A percentile compares a stretch with the other conserved stretches of the same genome.
These are phyloP conservation scores for Ptiloglossa arizonensis DNA, from an alignment of 1,140 invertebrate genomes.

Conservation along the genomic window DNA sequence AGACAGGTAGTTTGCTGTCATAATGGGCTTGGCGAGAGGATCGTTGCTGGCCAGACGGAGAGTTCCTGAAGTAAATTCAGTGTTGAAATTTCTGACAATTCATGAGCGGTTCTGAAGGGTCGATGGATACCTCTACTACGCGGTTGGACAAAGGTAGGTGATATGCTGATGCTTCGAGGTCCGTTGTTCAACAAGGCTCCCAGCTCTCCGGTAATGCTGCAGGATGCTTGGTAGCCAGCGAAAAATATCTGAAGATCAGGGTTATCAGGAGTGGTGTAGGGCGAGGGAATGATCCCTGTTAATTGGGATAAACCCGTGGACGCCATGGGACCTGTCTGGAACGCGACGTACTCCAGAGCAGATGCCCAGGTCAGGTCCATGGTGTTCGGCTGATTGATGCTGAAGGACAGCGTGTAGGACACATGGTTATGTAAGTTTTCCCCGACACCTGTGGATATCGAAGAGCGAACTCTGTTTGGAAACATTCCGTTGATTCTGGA, in stretches of 20 bases:
- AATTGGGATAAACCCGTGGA: conserved; percentile 85
- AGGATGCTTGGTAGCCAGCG: conserved; percentile 85
- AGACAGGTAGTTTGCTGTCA: conserved; percentile 84
- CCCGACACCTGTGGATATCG: conserved; percentile 84
- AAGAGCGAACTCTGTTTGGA: not conserved
- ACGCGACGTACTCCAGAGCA: conserved; percentile 84
- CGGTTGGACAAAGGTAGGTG: conserved; percentile 81
- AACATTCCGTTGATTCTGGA: too few relatives aligned
- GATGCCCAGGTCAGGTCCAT: conserved; percentile 85
- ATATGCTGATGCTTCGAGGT: conserved; percentile 81
- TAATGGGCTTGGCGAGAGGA: conserved; percentile 83
- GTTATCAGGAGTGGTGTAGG: conserved; percentile 82
- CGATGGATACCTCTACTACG: conserved; percentile 79
- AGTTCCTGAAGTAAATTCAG: conserved; percentile 37
- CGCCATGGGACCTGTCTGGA: conserved; percentile 84
- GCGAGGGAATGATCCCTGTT: conserved; percentile 85
- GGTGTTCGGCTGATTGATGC: conserved; percentile 81
- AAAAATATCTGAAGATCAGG: conserved; percentile 88
- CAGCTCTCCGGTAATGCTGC: conserved; percentile 82
- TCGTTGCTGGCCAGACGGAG: conserved; percentile 81
- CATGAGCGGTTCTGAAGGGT: too few relatives aligned
- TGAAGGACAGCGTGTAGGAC: conserved; percentile 82
- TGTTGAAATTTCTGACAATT: too few relatives aligned
- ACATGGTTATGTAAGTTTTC: conserved; percentile 89
- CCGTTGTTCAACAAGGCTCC: conserved; percentile 83